These are phyloP conservation scores for Lamprologus sp. DNA, from an alignment of 2,113 vertebrate species.

Conservation along the genomic window DNA sequence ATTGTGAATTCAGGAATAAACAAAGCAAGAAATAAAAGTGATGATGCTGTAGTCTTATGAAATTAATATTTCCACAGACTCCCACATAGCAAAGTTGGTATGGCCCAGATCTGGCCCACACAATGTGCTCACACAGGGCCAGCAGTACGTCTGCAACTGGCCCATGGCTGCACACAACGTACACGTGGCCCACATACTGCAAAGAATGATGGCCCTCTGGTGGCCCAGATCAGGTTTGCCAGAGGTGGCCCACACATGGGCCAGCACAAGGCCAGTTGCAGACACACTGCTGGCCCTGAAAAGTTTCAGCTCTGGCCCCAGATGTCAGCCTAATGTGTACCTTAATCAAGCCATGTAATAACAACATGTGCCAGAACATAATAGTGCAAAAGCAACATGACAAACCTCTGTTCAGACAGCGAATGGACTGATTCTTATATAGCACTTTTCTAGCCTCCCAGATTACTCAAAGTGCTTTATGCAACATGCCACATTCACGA, in stretches of 20 bases:
- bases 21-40: slow-evolving; percentile 32
- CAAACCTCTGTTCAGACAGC: too few relatives aligned
- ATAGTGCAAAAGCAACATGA: too few relatives aligned
- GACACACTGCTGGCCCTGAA: background rate
- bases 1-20: slow-evolving; percentile 45
- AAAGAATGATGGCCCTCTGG: background rate
- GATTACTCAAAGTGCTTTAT: too few relatives aligned
- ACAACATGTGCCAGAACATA: too few relatives aligned
- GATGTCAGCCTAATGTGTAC: background rate
- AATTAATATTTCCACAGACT: slow-evolving; percentile 14
- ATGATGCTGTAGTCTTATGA: slow-evolving; percentile 25
- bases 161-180: background rate
- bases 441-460: too few relatives aligned
- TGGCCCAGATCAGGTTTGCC: background rate
- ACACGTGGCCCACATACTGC: background rate
- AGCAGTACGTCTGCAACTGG: background rate
- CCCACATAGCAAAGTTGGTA: background rate
- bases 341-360: background rate
- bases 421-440: too few relatives aligned
- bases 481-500: too few relatives aligned
- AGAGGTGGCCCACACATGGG: background rate
- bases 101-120: background rate
- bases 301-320: background rate
- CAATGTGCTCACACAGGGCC: background rate
- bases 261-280: background rate